phyloP scores from a whole-genome alignment of 2,888 invertebrate genomes.

The Nasonovia ribisnigri region DNA sequence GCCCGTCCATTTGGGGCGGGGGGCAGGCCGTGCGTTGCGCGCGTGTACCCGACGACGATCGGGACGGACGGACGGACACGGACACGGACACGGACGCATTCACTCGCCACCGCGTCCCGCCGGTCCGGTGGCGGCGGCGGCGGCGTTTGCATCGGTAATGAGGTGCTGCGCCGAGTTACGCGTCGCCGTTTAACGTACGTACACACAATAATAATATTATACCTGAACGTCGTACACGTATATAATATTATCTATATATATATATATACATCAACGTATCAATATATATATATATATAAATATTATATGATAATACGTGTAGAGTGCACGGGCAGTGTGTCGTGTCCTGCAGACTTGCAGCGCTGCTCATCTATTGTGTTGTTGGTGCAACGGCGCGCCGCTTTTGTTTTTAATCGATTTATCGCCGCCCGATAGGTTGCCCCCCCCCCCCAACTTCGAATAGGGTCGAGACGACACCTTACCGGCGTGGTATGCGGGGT shows the following conservation, averaged over 20 bases:
- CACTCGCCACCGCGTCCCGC: slow-evolving; percentile 17
- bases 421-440: neutral
- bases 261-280: neutral
- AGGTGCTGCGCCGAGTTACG: slow-evolving; percentile 26
- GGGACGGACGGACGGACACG: slow-evolving; percentile 5
- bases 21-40: slow-evolving; percentile 2
- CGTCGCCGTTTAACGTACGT: neutral
- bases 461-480: neutral
- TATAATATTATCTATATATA: no score
- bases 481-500: neutral
- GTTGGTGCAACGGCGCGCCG: neutral
- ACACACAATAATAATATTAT: neutral
- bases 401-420: slow-evolving; percentile 30
- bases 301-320: no score
- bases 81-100: neutral
- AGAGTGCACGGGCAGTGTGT: neutral
- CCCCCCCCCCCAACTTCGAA: neutral
- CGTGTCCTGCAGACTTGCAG: slow-evolving; percentile 19
- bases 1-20: slow-evolving; percentile 62
- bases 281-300: neutral
- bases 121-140: neutral
- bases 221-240: neutral
- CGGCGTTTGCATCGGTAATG: slow-evolving; percentile 49
- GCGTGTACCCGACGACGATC: slow-evolving; percentile 32
- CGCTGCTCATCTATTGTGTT: neutral